phyloP scores from a whole-genome alignment of 2,113 vertebrate species.

The Mobula hypostoma region DNA sequence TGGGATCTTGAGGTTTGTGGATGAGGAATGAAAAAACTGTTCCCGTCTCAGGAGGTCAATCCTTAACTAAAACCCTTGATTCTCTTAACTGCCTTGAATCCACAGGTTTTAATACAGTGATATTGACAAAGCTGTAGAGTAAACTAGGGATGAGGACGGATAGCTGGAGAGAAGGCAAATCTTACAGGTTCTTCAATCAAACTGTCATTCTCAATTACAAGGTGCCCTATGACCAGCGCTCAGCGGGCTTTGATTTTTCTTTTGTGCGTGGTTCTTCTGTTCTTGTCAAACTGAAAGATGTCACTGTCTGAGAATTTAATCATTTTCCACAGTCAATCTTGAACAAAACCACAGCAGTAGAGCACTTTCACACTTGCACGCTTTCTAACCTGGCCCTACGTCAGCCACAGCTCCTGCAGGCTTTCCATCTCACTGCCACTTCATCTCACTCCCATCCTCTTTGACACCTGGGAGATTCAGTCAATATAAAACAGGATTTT shows the following conservation, averaged over 20 bases:
- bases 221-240: neutral
- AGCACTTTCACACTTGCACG: neutral
- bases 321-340: neutral
- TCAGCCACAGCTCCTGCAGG: too few relatives aligned
- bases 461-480: too few relatives aligned
- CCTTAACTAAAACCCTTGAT: neutral
- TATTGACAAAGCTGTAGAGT: neutral
- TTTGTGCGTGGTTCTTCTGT: neutral
- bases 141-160: neutral
- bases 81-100: neutral
- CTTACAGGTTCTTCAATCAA: conserved; percentile 6
- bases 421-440: too few relatives aligned
- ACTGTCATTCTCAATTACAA: conserved; percentile 26
- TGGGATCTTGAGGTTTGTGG: neutral
- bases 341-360: neutral
- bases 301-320: neutral
- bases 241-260: conserved; percentile 5
- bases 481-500: too few relatives aligned
- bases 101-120: neutral
- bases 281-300: conserved; percentile 29
- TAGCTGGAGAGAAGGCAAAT: neutral
- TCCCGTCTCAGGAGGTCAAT: neutral
- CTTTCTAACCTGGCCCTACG: too few relatives aligned
- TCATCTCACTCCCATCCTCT: too few relatives aligned
- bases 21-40: neutral